phyloP scores from a whole-genome alignment of 2,113 vertebrate genomes.

The Anser brachyrhynchus region DNA sequence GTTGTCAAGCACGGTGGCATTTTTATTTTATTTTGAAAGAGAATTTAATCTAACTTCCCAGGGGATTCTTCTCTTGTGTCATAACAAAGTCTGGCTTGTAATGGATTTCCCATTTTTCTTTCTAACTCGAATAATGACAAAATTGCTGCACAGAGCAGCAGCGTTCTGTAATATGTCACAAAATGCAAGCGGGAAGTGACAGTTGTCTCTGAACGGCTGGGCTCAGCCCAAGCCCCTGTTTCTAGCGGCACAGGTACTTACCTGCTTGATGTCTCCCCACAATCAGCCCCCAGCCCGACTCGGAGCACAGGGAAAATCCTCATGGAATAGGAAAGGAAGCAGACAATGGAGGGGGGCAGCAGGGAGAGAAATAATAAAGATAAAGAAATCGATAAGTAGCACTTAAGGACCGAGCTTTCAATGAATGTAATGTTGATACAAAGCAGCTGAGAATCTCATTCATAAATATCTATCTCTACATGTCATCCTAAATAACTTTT shows the following conservation, averaged over 20 bases:
- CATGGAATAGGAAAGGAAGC: not conserved
- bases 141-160: slow-evolving; percentile 68
- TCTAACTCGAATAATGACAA: slow-evolving; percentile 72
- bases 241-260: not conserved
- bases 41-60: slow-evolving; percentile 72
- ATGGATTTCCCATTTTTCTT: slow-evolving; percentile 73
- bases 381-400: not conserved
- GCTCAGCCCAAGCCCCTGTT: not conserved
- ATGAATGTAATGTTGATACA: not conserved
- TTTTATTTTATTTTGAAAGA: slow-evolving; percentile 74
- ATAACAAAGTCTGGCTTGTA: slow-evolving; percentile 74
- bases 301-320: not conserved
- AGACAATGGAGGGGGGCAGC: not conserved
- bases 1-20: slow-evolving; percentile 60
- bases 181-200: slow-evolving; percentile 15
- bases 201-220: slow-evolving; percentile 10
- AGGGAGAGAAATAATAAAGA: not conserved
- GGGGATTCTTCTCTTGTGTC: slow-evolving; percentile 71
- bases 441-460: not conserved
- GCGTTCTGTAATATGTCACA: slow-evolving; percentile 56
- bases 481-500: slow-evolving; percentile 4
- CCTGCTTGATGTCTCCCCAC: not conserved
- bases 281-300: not conserved
- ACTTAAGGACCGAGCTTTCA: not conserved
- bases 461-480: slow-evolving; percentile 20